Base-by-base conservation (phyloP, 2,888 invertebrate species). In the Aspidiotus destructor region DNA sequence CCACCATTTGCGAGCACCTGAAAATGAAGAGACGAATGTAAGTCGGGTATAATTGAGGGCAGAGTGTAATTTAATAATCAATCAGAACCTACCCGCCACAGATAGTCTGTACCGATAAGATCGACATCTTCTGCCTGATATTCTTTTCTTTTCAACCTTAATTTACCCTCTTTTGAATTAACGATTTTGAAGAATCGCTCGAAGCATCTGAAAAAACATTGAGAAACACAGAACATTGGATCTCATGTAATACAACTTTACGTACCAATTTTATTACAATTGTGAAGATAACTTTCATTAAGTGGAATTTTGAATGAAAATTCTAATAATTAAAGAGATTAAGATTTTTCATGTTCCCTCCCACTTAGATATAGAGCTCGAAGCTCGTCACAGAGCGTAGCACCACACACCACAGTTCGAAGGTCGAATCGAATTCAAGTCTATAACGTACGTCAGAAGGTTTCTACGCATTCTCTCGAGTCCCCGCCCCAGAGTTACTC, bases 71-170 rank as follows among this genome's bases (percentile, higher is more conserved):
- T 28, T 3, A 10, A 41, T 40, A n/a, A 57, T 58, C 11, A 42
- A 0, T 10, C 16, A 40, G 55, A 42, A 80, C 84, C 79, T 75
- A 89, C 90, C 78, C 89, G 83, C 97, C 97, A 97, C 74, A 97
- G 82, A 81, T 97, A 97, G 79, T 97, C 96, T 76, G 92, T 86
- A 72, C 97, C 97, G 77, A 95, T 92, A 75, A 97, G 84, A 81
- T 96, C 94, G 73, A 91, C 87, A 79, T 95, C 93, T 78, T 95
- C 93, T 80, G 96, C 88, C 75, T 91, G 82, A 78, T 88, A 86
- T 72, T 88, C 87, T 74, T 92, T 85, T 76, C 92, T 82, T 77
- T 92, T 93, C 71, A 87, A 82, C 77, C 92, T 88, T 70, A 97
- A 80, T 80, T 95, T 96, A 72, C 90, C 90, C 79, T 94, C 94